Evolutionary conservation across 2,888 invertebrate species (phyloP), one percentile per base, ranked within the genome.

Genomic region (Conus canariensis): DNA sequence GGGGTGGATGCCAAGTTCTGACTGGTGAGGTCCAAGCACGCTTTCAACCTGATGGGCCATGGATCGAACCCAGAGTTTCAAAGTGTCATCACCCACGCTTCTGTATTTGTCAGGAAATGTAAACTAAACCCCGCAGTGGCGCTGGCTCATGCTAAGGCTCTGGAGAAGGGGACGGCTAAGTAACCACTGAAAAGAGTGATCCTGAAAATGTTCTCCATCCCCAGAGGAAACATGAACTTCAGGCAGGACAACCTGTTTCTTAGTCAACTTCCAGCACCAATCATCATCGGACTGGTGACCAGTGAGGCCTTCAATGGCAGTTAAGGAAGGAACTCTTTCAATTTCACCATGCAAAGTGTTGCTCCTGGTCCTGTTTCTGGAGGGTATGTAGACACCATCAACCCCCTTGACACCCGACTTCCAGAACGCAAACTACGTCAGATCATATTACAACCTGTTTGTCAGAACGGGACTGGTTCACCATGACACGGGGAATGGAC

Each of bases 311-410:
- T 88, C 30, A 90, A 90, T 58, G 91, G 91, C 0, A 19, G 25
- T 7, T 88, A 90, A 59, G 80, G 22, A 1, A 58, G 56, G 7
- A 91, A 90, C n/a, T 85, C 90, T 4, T 90, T 80, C 60, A 88
- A 91, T 59, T 88, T 91, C 30, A 2, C 56, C 58, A 82, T 58
- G 58, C 30, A 22, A 4, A 45, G 45, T 45, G 45, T 30, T 30
- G 30, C 85, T 67, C 30, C 58, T 90, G 0, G n/a, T n/a, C 19
- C 25, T 91, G 56, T 88, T 45, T 22, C 12, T 45, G 45, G 45
- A 45, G 45, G 45, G 45, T 45, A 45, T 4, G 45, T 4, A 45
- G 45, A 45, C 3, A 45, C 45, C 45, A 45, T 45, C 45, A 45
- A 45, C 45, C 2, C 45, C 2, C 3, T 45, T 45, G 45, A 45